These are phyloP conservation scores for Pinna nobilis DNA, from an alignment of 1,140 invertebrate species.

Conservation along the genomic window DNA sequence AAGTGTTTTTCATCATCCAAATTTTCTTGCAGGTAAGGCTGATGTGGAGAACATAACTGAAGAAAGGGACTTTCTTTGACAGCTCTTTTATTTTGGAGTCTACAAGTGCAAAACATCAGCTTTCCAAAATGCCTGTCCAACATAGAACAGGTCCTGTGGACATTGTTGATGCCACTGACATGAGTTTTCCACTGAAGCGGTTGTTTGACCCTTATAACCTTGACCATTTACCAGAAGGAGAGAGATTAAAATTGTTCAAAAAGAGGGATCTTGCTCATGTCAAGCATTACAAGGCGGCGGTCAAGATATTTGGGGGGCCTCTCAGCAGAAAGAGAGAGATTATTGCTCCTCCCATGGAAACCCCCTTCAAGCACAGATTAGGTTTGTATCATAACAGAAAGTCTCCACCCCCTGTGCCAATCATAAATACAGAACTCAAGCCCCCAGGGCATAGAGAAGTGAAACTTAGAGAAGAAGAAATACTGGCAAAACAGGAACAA, in stretches of 20 bases:
- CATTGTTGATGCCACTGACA: slow-evolving; percentile 50
- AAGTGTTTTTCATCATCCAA: too few species aligned
- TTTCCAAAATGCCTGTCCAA: slow-evolving; percentile 48
- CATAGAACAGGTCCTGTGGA: slow-evolving; percentile 34
- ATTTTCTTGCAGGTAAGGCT: too few species aligned
- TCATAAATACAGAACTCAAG: slow-evolving; percentile 50
- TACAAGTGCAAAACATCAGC: too few species aligned
- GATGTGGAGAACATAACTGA: too few species aligned
- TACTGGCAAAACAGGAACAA: slow-evolving; percentile 46
- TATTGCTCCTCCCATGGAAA: slow-evolving; percentile 67
- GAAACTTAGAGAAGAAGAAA: slow-evolving; percentile 45
- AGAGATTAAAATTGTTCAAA: slow-evolving; percentile 63
- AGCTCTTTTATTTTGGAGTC: too few species aligned
- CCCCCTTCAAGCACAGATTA: slow-evolving; percentile 61
- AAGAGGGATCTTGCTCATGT: slow-evolving; percentile 63
- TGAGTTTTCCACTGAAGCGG: slow-evolving; percentile 64
- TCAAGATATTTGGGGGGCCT: slow-evolving; percentile 70
- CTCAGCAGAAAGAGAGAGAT: slow-evolving; percentile 62
- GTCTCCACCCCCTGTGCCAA: slow-evolving; percentile 35
- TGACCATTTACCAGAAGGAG: slow-evolving; percentile 67
- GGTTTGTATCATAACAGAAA: slow-evolving; percentile 54
- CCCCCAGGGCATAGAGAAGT: slow-evolving; percentile 30
- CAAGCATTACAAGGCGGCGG: slow-evolving; percentile 69
- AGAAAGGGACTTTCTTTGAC: too few species aligned
- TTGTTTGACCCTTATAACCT: slow-evolving; percentile 70